Evolutionary conservation across 2,888 invertebrate genomes (phyloP), one percentile per base, ranked within the genome.

Genomic region (Thereva nobilitata): DNA sequence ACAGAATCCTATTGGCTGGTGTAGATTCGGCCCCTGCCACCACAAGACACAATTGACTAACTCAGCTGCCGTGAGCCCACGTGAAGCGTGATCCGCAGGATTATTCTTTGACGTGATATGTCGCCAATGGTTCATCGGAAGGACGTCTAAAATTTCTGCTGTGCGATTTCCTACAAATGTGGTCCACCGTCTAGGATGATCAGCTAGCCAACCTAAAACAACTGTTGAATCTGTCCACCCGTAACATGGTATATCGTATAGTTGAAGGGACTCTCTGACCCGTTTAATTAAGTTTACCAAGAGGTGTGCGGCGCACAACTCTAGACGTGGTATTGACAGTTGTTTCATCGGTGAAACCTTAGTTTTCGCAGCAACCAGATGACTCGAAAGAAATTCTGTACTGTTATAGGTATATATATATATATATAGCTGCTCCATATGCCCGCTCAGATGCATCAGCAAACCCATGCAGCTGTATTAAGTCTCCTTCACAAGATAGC

Each of bases 101-200:
- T 73, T 74, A 6, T 63, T 23, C 3, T 9, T 47, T 6, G 70
- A 64, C 6, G 52, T 38, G 1, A 72, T 66, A 56, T 72, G 72
- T 4, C 54, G 57, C 71, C 71, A 72, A 37, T 23, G 9, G 1
- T 34, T 47, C 3, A n/a, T 12, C 3, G 66, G 34, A 5, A 64
- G 42, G 0, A 42, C 45, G 3, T 71, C 65, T 5, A 68, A 34
- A 12, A 72, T 71, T 53, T 67, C 59, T 38, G 68, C 23, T 10
- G 71, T 70, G 1, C 72, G 67, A 38, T 70, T 72, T 4, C 68
- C 70, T 3, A 72, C 70, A 57, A 71, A 72, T 4, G 72, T 72
- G 64, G 72, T 72, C 70, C 71, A 74, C 5, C 56, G 70, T 8
- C 65, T 57, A 5, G 70, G 64, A 4, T 57, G 63, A 4, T 67